phyloP scores from a whole-genome alignment of 2,888 invertebrate genomes.

The Tortrix viridana region DNA sequence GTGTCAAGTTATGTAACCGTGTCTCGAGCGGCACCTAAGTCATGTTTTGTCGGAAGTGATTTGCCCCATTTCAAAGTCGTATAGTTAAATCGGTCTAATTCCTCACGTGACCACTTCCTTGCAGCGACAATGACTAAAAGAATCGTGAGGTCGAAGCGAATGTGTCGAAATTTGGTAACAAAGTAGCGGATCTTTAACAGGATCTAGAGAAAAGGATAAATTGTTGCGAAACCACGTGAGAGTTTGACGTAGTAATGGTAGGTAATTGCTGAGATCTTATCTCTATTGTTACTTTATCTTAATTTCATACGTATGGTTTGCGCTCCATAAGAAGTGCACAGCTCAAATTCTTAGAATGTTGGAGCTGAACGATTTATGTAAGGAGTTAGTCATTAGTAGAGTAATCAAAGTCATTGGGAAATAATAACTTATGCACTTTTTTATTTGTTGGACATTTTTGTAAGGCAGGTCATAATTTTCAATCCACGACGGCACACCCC shows the following conservation, averaged over 20 bases:
- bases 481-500: too few relatives aligned
- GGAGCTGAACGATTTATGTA: too few relatives aligned
- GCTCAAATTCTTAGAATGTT: too few relatives aligned
- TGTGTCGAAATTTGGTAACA: constrained; percentile 14
- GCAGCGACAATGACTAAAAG: constrained; percentile 15
- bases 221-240: constrained; percentile 5
- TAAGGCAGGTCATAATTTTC: too few relatives aligned
- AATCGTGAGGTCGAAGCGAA: constrained; percentile 15
- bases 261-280: constrained; percentile 32
- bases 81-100: constrained; percentile 22
- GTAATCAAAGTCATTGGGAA: too few relatives aligned
- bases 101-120: constrained; percentile 36
- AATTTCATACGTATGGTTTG: not conserved
- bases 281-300: not conserved
- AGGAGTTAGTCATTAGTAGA: too few relatives aligned
- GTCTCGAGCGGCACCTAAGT: constrained; percentile 24
- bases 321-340: not conserved
- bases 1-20: constrained; percentile 52
- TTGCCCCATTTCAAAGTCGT: constrained; percentile 18
- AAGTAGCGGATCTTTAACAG: constrained; percentile 27
- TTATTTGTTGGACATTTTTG: too few relatives aligned
- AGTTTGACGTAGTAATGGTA: not conserved
- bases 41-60: constrained; percentile 32
- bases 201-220: constrained; percentile 13
- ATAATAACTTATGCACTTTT: too few relatives aligned